Conservation (phyloP, 2,113 vertebrate genomes). For the Cyprinus carpio region DNA sequence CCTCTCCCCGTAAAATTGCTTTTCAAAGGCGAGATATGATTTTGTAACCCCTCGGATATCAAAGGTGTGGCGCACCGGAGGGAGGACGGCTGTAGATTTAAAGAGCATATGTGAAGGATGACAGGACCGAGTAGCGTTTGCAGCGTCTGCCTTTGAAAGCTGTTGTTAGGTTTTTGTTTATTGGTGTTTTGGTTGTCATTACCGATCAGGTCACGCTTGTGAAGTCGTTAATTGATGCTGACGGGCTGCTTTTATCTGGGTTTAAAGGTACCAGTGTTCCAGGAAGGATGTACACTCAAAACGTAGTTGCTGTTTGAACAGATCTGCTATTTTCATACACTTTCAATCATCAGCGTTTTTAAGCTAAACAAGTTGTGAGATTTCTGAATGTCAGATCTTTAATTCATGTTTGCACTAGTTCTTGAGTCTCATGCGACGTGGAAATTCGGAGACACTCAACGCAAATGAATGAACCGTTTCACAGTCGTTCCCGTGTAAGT, state of each 20-base stretch:
- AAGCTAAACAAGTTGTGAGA: slow-evolving; percentile 2
- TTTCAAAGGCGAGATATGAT: slow-evolving; percentile 80
- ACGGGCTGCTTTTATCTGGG: slow-evolving; percentile 72
- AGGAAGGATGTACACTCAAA: slow-evolving; percentile 36
- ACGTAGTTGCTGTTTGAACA: background rate
- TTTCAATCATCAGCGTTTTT: slow-evolving; percentile 5
- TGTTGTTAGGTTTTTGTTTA: slow-evolving; percentile 74
- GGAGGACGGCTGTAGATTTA: slow-evolving; percentile 71
- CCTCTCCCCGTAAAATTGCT: slow-evolving; percentile 74
- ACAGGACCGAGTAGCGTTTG: slow-evolving; percentile 61
- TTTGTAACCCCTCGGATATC: slow-evolving; percentile 75
- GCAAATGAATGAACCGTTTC: background rate
- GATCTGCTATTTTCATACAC: slow-evolving; percentile 15
- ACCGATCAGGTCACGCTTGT: slow-evolving; percentile 66
- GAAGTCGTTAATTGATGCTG: slow-evolving; percentile 71
- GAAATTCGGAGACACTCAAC: background rate
- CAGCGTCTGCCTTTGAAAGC: slow-evolving; percentile 73
- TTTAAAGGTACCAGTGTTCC: slow-evolving; percentile 72
- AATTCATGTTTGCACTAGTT: slow-evolving; percentile 36
- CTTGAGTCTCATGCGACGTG: background rate
- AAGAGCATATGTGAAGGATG: slow-evolving; percentile 72
- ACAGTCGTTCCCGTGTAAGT: background rate
- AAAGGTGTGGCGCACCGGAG: slow-evolving; percentile 71
- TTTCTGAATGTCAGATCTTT: slow-evolving; percentile 7
- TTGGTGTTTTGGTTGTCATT: slow-evolving; percentile 69